Evolutionary conservation across 2,888 invertebrate genomes (phyloP), one percentile per base, ranked within the genome.

Genomic region (Nomada fucata): DNA sequence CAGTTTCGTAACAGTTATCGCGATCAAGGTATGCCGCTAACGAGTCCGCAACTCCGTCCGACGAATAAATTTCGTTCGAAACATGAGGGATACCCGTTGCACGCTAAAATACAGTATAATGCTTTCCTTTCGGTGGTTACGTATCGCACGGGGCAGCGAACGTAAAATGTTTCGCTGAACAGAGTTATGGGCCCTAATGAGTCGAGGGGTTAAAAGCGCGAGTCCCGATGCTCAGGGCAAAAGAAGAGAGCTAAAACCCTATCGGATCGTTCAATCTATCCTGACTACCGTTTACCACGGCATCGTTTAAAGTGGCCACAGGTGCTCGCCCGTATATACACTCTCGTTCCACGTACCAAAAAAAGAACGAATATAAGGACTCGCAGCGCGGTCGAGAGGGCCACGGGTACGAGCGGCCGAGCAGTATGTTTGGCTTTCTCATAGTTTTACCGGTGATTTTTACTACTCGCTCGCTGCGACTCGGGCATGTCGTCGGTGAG

Each of bases 181-280:
- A 29, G 82, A 88, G 79, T 83, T 83, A 79, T 82, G 81, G 80
- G 71, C 76, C 75, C 79, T 88, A 86, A 88, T 88, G 88, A 88
- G 88, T 83, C 80, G 82, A 88, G 76, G 83, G 71, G 80, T 85
- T 85, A 77, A 87, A 86, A 88, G 82, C 79, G 78, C 82, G 79
- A 85, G 87, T 84, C 83, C 75, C 83, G 84, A 87, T 86, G 83
- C 86, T 79, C 82, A 61, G 75, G 82, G 77, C 76, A 50, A 79
- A 89, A 86, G 89, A 89, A 87, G 84, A 86, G 80, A 88, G 83
- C 89, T 79, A 79, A 84, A 74, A 84, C 79, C 83, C 78, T 90
- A 90, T 90, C 90, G 84, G 85, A 72, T 70, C 75, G 75, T 86
- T 90, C 87, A 84, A 90, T 90, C 90, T 90, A 85, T 82, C 83